Evolutionary conservation across 2,888 invertebrate species (phyloP), one percentile per base, ranked within the genome.

Genomic region (Poecilobothrus nobilitatus): DNA sequence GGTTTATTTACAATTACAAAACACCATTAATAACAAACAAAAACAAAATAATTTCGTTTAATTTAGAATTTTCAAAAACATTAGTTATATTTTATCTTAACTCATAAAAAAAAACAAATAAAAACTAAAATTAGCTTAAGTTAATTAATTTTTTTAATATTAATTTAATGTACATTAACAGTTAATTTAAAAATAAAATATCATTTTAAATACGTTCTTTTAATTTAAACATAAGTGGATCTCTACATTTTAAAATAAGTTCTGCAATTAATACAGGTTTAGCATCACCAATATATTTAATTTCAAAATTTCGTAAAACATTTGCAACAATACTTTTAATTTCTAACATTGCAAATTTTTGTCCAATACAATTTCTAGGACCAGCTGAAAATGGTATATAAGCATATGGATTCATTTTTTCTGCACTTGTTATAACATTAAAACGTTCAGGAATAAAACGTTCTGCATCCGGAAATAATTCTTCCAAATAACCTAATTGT

Each of bases 321-420:
- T 81, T 81, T 0, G 78, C 74, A 5, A 77, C 75, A 27, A 80
- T 73, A 8, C 78, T 77, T 71, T 82, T 82, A 6, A 80, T 78
- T 74, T 82, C 82, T 34, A 81, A 69, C 73, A 81, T 76, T 37
- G 82, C 82, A 68, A 82, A 82, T 70, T 79, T 80, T 70, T 82
- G 82, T 1, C 81, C 81, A 73, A 82, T 81, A 70, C 82, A 81
- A 72, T 82, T 81, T 7, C 82, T 77, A 10, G 81, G 77, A 0
- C 82, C 82, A 0, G 81, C 82, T 20, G 80, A 80, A 66, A 82
- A 82, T 7, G 82, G 82, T 69, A 82, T 80, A 70, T 78, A 81
- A 3, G 79, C 78, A 68, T 79, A 82, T 0, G 81, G 80, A 73
- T 79, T 81, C 34, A 75, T 74, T 70, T 79, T 79, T 63, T 79